These are phyloP conservation scores for Machimus atricapillus DNA, from an alignment of 2,888 invertebrate genomes.

Conservation along the genomic window DNA sequence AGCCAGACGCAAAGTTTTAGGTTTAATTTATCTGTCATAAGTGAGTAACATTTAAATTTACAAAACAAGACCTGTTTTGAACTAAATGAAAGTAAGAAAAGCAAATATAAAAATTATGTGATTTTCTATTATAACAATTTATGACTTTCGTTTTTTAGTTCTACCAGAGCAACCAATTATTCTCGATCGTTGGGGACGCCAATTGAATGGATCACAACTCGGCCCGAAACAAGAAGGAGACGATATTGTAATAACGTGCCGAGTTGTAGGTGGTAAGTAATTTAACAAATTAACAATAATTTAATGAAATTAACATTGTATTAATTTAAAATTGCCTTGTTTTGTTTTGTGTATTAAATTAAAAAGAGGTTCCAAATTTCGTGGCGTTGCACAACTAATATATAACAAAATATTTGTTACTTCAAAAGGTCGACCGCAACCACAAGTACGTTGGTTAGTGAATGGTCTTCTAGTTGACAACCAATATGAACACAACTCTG, in stretches of 20 bases:
- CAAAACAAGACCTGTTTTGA: no score
- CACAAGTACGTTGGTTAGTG: slow-evolving; percentile 82
- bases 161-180: slow-evolving; percentile 87
- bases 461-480: slow-evolving; percentile 82
- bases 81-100: not conserved
- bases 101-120: not conserved
- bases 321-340: not conserved
- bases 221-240: slow-evolving; percentile 88
- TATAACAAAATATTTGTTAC: not conserved
- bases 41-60: slow-evolving; percentile 66
- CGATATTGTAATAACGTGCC: slow-evolving; percentile 83
- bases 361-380: not conserved
- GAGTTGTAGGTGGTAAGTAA: slow-evolving; percentile 82
- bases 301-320: no score
- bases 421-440: slow-evolving; percentile 76
- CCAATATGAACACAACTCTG: slow-evolving; percentile 83
- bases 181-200: slow-evolving; percentile 83
- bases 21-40: slow-evolving; percentile 89
- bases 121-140: not conserved
- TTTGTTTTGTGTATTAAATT: not conserved
- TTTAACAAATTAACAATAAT: not conserved
- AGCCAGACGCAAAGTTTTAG: slow-evolving; percentile 88
- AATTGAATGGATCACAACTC: slow-evolving; percentile 78
- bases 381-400: not conserved
- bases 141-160: slow-evolving; percentile 65